Evolutionary conservation across 2,888 invertebrate species (phyloP), one percentile per base, ranked within the genome.

Genomic region (Tiliacea aurago): DNA sequence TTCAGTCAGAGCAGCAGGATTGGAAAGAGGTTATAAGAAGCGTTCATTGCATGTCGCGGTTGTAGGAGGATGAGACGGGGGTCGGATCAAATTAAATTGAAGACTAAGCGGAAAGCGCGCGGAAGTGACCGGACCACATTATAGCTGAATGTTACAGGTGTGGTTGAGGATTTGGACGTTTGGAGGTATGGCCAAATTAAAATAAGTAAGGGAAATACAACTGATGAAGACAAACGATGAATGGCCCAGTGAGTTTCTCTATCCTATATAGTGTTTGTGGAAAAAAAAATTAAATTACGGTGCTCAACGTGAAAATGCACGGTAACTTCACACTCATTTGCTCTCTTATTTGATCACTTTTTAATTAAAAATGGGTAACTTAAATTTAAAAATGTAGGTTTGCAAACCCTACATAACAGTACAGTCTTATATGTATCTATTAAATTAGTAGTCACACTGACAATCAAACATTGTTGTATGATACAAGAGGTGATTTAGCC

Each of bases 1-100:
- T 80, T 81, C 61, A 75, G 79, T 84, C 83, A 87, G 82, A 83
- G 80, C 84, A 86, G 89, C 90, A 90, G 90, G 90, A 91, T 91
- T 90, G 89, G 85, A 91, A 90, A 87, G 89, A 92, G 91, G 93
- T 91, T 91, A 91, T 92, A 93, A 93, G 91, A 91, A 90, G 69
- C 73, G 88, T 88, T 91, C 91, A 90, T 91, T 90, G 90, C 90
- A 92, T 92, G 91, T 92, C 91, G 92, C 91, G 90, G 91, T 87
- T 84, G 86, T 81, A 71, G 73, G 73, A 74, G 88, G 82, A 83
- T 80, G 82, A 75, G 84, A 73, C 55, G 85, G 84, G 80, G 83
- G 80, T 86, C 83, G 90, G 92, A 92, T 93, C 90, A 92, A 94
- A 94, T 94, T 92, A 93, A 93, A 93, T 91, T 93, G 93, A 91